Base-by-base conservation (phyloP, 2,888 invertebrate species). In the Agrenia bidenticulata region DNA sequence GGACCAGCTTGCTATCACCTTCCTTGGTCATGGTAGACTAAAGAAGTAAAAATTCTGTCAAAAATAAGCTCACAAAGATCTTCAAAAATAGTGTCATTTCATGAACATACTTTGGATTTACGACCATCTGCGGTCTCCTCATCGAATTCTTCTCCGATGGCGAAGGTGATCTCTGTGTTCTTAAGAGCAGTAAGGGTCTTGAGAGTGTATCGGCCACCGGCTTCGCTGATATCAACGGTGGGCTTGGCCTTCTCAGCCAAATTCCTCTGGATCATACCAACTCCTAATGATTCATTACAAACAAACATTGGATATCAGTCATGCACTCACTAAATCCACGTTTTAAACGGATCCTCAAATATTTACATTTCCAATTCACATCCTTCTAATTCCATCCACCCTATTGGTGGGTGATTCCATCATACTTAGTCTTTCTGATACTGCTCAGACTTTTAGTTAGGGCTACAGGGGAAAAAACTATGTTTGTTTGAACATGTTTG, bases 1-100 rank as follows among this genome's bases (percentile, higher is more conserved):
- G 81, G 13, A 79, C 77, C 66, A 82, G 70, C 69, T 80, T 79
- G 58, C 79, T 79, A 42, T 57, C 57, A 23, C 79, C 81, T 49
- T 81, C 81, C 54, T 78, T 61, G 5, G 78, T 79, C 55, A 81
- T 74, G 27, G 67, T 69, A 17, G 68, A 69, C 64, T 67, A 80
- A 42, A 80, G 32, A 27, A 17, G n/a, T 7, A 51, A 19, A 51
- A n/a, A n/a, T n/a, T n/a, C n/a, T n/a, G n/a, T n/a, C 39, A 11
- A 11, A 39, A 11, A 39, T 39, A 39, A 11, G 39, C 39, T 11
- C 7, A 39, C 7, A 39, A 39, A 39, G 39, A 39, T 39, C 9
- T n/a, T n/a, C n/a, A n/a, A n/a, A n/a, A n/a, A n/a, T n/a, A n/a
- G n/a, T n/a, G n/a, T n/a, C n/a, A n/a, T n/a, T n/a, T n/a, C n/a